These are phyloP conservation scores for Drosophila planitibia DNA, from an alignment of 2,888 invertebrate genomes.

Conservation along the genomic window DNA sequence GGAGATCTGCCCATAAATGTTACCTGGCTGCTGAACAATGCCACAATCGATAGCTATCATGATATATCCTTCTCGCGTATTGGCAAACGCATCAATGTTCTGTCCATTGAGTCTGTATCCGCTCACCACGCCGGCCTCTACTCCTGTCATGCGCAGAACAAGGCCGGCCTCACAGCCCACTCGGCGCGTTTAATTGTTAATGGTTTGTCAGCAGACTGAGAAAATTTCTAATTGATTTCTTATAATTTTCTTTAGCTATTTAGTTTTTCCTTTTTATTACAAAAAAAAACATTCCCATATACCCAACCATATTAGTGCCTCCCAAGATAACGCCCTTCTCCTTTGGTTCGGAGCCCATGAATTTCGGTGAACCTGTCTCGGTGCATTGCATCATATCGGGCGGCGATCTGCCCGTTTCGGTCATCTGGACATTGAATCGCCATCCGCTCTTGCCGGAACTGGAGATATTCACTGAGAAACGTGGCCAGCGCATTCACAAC, in stretches of 20 bases:
- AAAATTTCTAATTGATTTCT: conserved; percentile 1
- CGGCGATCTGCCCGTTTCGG: conserved; percentile 92
- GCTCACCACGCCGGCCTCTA: conserved; percentile 89
- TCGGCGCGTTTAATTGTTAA: conserved; percentile 88
- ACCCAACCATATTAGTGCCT: conserved; percentile 63
- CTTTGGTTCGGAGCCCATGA: conserved; percentile 90
- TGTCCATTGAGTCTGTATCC: conserved; percentile 87
- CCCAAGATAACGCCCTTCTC: conserved; percentile 89
- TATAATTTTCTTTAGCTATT: conserved; percentile 15
- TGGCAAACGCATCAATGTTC: conserved; percentile 89
- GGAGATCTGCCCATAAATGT: conserved; percentile 89
- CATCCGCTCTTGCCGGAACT: conserved; percentile 84
- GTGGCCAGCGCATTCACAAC: conserved; percentile 86
- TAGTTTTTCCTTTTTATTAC: conserved; percentile 7
- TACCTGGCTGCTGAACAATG: conserved; percentile 87
- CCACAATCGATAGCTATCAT: conserved; percentile 82
- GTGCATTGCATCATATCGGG: conserved; percentile 89
- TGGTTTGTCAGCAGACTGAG: conserved; percentile 83
- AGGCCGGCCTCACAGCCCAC: conserved; percentile 87
- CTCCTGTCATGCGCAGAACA: conserved; percentile 89
- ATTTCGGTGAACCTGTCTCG: conserved; percentile 88
- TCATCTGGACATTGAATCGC: conserved; percentile 90
- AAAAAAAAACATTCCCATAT: not conserved
- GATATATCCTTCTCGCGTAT: conserved; percentile 87
- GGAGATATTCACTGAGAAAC: conserved; percentile 83